A percentile compares a stretch with the other conserved stretches of the same genome.
These are phyloP conservation scores for Columba guinea DNA, from an alignment of 2,797 vertebrate species.

Conservation along the genomic window DNA sequence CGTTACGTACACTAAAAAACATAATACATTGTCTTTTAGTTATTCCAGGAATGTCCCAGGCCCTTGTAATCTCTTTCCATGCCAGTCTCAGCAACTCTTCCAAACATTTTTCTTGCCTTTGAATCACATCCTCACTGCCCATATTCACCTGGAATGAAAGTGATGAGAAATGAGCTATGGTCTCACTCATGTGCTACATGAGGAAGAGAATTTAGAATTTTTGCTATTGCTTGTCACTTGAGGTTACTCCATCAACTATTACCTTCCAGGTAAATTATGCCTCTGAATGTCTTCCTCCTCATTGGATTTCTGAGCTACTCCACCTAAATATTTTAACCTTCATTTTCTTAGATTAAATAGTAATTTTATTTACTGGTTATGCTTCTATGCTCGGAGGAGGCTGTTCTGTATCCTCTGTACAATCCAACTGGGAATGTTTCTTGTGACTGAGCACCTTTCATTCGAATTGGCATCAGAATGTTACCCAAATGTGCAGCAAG, in stretches of 20 bases:
- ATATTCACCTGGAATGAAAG: neutral
- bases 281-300: neutral
- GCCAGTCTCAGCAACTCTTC: neutral
- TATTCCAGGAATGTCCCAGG: neutral
- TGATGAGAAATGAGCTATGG: neutral
- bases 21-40: neutral
- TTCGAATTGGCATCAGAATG: neutral
- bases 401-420: neutral
- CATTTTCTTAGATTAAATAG: conserved; percentile 6
- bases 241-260: neutral
- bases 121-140: neutral
- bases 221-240: neutral
- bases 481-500: neutral
- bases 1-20: neutral
- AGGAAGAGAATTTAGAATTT: neutral
- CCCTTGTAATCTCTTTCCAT: neutral
- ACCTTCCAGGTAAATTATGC: neutral
- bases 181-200: neutral
- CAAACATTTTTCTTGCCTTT: neutral
- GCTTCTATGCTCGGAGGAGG: neutral
- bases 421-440: neutral
- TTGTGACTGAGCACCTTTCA: neutral
- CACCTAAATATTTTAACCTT: neutral
- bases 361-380: conserved; percentile 16
- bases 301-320: neutral